Percentiles rank a stretch among this genome's conserved stretches.
Conservation (phyloP, 2,888 invertebrate species). For the Standfussiana lucernea region DNA sequence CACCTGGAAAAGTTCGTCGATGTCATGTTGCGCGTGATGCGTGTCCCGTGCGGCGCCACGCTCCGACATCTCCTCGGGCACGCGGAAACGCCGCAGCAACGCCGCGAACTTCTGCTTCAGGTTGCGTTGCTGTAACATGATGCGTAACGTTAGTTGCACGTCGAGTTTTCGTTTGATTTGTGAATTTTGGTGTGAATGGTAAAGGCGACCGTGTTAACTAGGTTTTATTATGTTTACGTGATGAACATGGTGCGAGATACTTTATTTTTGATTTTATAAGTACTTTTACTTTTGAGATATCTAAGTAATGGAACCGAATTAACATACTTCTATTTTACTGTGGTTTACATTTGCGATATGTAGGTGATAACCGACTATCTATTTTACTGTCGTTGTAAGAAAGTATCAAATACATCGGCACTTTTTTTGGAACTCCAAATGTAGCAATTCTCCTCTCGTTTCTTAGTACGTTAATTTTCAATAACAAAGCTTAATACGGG, state of each 20-base stretch:
- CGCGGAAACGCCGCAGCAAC: slow-evolving; percentile 97
- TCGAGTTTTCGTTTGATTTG: no score
- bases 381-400: neutral
- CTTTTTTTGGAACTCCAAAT: neutral
- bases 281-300: neutral
- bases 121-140: slow-evolving; percentile 95
- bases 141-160: slow-evolving; percentile 1
- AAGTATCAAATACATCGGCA: neutral
- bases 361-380: neutral
- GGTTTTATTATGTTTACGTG: slow-evolving; percentile 1
- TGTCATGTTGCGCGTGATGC: slow-evolving; percentile 95
- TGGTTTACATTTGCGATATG: neutral
- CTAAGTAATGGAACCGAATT: neutral
- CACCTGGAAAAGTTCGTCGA: slow-evolving; percentile 96
- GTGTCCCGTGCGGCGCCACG: slow-evolving; percentile 91
- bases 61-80: slow-evolving; percentile 96
- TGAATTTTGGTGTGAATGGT: neutral
- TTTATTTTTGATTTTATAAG: neutral
- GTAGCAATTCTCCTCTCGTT: neutral
- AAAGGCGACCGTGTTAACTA: neutral
- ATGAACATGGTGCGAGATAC: slow-evolving; percentile 13
- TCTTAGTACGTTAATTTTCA: neutral
- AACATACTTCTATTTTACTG: neutral
- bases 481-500: neutral
- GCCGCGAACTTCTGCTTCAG: slow-evolving; percentile 99